Evolutionary conservation across 1,140 invertebrate species (phyloP), one percentile per base, ranked within the genome.

Genomic region (Antheraea pernyi): DNA sequence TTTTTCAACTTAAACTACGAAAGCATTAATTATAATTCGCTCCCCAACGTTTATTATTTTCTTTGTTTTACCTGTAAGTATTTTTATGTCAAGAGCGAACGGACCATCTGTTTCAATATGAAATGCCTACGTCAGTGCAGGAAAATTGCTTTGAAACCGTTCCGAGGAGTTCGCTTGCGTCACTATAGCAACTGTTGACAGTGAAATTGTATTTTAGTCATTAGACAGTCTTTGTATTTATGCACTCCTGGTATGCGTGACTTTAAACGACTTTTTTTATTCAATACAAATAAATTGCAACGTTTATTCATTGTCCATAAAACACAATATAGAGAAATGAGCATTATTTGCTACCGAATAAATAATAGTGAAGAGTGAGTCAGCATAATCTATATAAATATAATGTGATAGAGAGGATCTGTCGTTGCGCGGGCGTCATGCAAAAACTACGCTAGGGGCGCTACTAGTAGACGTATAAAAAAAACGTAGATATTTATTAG

Each of bases 1-100:
- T 71, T 72, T 68, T 67, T 68, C 66, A 72, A 30, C 53, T 46
- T 42, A 39, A n/a, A 7, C 11, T 42, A 65, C 39, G 63, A 37
- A 37, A 65, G 37, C 63, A 65, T 16, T 65, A 65, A 65, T 65
- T 65, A 37, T 65, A 65, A 42, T 65, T 65, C n/a, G 39, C 39
- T 65, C 37, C n/a, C 19, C 37, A 9, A 16, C 37, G 36, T 16
- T 42, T 18, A 65, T 46, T 65, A 36, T 64, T 16, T 64, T 36
- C 36, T 36, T 18, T 65, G 30, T 36, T 63, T 65, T 65, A 39
- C 13, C 30, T 65, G 37, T 65, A 37, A 39, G 39, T 39, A 8
- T 37, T 58, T 70, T 70, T 67, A 48, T 71, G 69, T 77, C 73
- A 75, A 77, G 73, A 75, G 53, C 69, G 30, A 59, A 59, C 30